Conservation (phyloP, 2,797 vertebrate species). For the Champsocephalus gunnari region DNA sequence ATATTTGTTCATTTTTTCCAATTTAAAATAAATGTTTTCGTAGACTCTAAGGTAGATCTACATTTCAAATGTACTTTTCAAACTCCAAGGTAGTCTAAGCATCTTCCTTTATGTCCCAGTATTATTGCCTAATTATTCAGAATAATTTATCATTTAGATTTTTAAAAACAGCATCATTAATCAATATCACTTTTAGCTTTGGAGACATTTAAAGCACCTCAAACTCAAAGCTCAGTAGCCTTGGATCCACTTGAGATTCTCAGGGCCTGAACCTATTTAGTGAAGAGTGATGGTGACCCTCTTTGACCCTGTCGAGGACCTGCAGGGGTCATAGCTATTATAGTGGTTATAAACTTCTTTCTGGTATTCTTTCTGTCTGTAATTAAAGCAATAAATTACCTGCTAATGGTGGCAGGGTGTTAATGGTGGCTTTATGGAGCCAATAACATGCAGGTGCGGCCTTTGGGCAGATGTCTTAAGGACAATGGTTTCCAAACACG, state of each 20-base stretch:
- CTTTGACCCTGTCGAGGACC: slow-evolving; percentile 64
- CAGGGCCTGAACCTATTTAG: slow-evolving; percentile 54
- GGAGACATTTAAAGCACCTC: neutral
- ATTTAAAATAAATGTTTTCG: neutral
- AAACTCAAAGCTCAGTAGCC: slow-evolving; percentile 4
- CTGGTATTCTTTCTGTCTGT: slow-evolving; percentile 75
- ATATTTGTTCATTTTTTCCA: neutral
- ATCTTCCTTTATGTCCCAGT: neutral
- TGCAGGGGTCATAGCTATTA: slow-evolving; percentile 70
- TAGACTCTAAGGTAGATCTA: neutral
- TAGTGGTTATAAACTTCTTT: slow-evolving; percentile 66
- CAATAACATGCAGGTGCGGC: slow-evolving; percentile 72
- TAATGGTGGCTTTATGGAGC: slow-evolving; percentile 73
- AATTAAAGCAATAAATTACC: slow-evolving; percentile 85
- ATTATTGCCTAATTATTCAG: neutral
- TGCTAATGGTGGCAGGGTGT: slow-evolving; percentile 72
- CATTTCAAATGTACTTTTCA: no score
- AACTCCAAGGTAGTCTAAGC: neutral
- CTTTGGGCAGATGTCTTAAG: slow-evolving; percentile 28
- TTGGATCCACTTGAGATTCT: slow-evolving; percentile 37
- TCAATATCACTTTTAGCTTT: slow-evolving; percentile 1
- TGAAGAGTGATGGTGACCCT: slow-evolving; percentile 72
- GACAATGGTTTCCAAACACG: slow-evolving; percentile 11
- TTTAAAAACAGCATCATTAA: neutral
- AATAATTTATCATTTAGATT: neutral